Percentiles rank a stretch among this genome's conserved stretches.
Evolutionary conservation across 2,888 invertebrate genomes (phyloP).

Genomic region (Nephrotoma appendiculata): DNA sequence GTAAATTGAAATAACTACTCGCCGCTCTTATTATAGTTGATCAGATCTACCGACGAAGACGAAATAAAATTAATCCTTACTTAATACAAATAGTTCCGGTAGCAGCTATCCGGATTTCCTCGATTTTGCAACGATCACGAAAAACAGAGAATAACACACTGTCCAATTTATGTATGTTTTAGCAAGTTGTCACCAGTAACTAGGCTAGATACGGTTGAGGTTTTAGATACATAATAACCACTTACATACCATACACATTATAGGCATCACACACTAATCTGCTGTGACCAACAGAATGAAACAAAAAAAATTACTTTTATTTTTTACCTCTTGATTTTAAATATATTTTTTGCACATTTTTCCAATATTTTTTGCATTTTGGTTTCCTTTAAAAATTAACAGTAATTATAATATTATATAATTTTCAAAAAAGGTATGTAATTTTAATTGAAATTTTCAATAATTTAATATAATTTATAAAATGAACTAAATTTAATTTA

Average conservation of each 20-base stretch:
- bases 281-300: neutral
- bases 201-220: too few species aligned
- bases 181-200: too few species aligned
- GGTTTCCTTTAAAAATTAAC: neutral
- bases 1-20: too few species aligned
- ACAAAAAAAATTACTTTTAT: neutral
- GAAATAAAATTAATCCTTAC: too few species aligned
- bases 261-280: neutral
- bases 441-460: neutral
- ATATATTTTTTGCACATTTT: neutral
- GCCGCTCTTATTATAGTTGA: too few species aligned
- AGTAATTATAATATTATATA: neutral
- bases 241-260: neutral
- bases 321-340: neutral
- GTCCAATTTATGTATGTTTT: too few species aligned
- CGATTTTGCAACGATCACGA: too few species aligned
- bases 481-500: neutral
- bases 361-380: neutral
- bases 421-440: neutral
- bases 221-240: too few species aligned
- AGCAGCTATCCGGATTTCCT: too few species aligned
- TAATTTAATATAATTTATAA: neutral
- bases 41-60: too few species aligned
- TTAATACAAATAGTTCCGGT: too few species aligned
- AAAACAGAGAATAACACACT: too few species aligned